These are phyloP conservation scores for Drosophila monieri DNA, from an alignment of 2,888 invertebrate species.

Conservation along the genomic window DNA sequence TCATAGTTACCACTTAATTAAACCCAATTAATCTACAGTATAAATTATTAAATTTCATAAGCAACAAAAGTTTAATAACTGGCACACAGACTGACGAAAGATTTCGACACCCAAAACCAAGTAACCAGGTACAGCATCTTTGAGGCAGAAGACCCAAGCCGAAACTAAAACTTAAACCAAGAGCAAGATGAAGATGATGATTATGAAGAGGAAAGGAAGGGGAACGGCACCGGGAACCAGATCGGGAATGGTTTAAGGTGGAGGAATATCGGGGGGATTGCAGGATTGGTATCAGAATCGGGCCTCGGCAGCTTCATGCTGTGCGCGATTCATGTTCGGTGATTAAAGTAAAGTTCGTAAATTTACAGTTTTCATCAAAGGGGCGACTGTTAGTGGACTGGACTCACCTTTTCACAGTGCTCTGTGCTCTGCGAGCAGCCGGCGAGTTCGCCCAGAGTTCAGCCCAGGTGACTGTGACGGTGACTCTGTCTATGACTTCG, in stretches of 20 bases:
- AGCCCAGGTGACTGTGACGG: constrained; percentile 73
- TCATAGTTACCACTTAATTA: constrained; percentile 50
- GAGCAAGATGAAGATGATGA: constrained; percentile 42
- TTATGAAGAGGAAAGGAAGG: constrained; percentile 19
- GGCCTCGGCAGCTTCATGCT: constrained; percentile 66
- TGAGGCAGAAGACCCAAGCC: constrained; percentile 24
- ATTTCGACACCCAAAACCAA: constrained; percentile 50
- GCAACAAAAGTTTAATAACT: constrained; percentile 43
- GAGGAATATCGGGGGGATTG: constrained; percentile 21
- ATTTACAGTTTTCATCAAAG: constrained; percentile 83
- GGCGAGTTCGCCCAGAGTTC: constrained; percentile 70
- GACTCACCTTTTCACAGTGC: constrained; percentile 81
- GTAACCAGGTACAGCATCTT: constrained; percentile 43
- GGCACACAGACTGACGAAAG: constrained; percentile 34
- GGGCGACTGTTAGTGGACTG: constrained; percentile 80
- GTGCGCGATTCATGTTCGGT: constrained; percentile 82
- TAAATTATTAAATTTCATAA: constrained; percentile 58
- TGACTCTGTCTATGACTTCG: constrained; percentile 64
- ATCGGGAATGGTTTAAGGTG: background rate
- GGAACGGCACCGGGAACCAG: background rate
- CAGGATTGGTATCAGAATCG: constrained; percentile 50
- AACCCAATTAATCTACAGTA: constrained; percentile 54
- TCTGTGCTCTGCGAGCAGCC: constrained; percentile 49
- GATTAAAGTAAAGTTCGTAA: constrained; percentile 83
- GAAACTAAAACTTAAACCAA: background rate